Evolutionary conservation across 2,888 invertebrate species (phyloP), one percentile per base, ranked within the genome.

Genomic region (Aphodius sticticus): DNA sequence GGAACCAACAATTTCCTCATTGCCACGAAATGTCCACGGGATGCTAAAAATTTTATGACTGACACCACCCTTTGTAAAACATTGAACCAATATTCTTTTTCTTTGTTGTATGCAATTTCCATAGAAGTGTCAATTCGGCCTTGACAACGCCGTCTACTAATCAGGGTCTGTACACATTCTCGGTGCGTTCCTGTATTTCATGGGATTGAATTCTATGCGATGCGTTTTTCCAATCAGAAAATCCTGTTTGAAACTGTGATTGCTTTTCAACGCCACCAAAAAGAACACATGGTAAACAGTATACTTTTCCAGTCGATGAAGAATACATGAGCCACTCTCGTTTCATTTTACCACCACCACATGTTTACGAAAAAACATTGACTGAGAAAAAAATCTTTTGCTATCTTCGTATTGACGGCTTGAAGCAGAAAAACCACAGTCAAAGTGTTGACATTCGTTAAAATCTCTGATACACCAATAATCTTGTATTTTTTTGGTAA

Each of bases 61-160:
- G 79, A 81, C 16, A 86, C 85, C 53, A 86, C 83, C 71, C 85
- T 77, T 70, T 82, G 80, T 76, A 86, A 82, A 80, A 86, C 82
- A 74, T 84, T 82, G 76, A 53, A 78, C 85, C 84, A 86, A 78
- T 86, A 85, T 26, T 76, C 77, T 35, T 76, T 81, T 82, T 85
- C 83, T 26, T 77, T 77, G 12, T 82, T 69, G 12, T 76, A 16
- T 72, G 72, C 14, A 16, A 35, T 72, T 72, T 26, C 26, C 26
- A 70, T 16, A 26, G 16, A 15, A 26, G 16, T 70, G 14, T 72
- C 26, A 26, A 72, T 14, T 72, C 72, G 14, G 36, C 36, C 36
- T 26, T 72, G 26, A 14, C 26, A 72, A 26, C 72, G 35, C 35
- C 72, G 26, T 72, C 16, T 14, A 26, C 6, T 12, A 72, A 16